Conservation (phyloP, 2,888 invertebrate genomes). For the Baronia brevicornis region DNA sequence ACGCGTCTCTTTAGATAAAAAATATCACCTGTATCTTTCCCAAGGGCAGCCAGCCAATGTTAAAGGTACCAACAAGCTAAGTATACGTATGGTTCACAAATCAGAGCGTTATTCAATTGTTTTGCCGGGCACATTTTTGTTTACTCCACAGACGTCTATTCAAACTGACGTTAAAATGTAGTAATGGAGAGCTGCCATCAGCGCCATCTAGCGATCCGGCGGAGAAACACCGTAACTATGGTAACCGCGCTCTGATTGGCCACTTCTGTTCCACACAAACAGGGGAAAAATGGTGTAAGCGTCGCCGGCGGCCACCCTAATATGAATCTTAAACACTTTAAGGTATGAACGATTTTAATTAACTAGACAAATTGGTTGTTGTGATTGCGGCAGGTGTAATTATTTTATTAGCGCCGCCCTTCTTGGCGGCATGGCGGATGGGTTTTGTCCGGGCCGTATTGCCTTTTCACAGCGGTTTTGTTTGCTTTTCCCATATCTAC, state of each 20-base stretch:
- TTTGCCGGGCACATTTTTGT: slow-evolving; percentile 4
- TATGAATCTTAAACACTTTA: slow-evolving; percentile 33
- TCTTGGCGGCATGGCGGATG: slow-evolving; percentile 62
- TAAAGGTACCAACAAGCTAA: no score
- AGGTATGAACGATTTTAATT: slow-evolving; percentile 38
- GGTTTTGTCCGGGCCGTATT: slow-evolving; percentile 41
- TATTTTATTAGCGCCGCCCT: slow-evolving; percentile 67
- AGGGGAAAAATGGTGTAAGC: slow-evolving; percentile 38
- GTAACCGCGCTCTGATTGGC: slow-evolving; percentile 68
- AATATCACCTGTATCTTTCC: no score
- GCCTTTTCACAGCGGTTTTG: slow-evolving; percentile 53
- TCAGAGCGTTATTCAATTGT: no score
- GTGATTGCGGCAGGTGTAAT: slow-evolving; percentile 24
- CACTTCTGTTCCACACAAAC: slow-evolving; percentile 38
- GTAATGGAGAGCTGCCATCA: slow-evolving; percentile 13
- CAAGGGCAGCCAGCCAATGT: no score
- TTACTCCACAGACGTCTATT: slow-evolving; percentile 3
- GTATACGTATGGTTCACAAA: no score
- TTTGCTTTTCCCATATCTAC: slow-evolving; percentile 10
- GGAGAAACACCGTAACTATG: slow-evolving; percentile 48
- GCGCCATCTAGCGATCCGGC: slow-evolving; percentile 53
- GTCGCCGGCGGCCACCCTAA: slow-evolving; percentile 32
- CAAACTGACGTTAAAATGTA: slow-evolving; percentile 1
- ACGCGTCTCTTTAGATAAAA: no score
- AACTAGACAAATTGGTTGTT: slow-evolving; percentile 22